Evolutionary conservation across 2,797 vertebrate genomes (phyloP), one percentile per base, ranked within the genome.

Genomic region (Babyrousa celebensis): DNA sequence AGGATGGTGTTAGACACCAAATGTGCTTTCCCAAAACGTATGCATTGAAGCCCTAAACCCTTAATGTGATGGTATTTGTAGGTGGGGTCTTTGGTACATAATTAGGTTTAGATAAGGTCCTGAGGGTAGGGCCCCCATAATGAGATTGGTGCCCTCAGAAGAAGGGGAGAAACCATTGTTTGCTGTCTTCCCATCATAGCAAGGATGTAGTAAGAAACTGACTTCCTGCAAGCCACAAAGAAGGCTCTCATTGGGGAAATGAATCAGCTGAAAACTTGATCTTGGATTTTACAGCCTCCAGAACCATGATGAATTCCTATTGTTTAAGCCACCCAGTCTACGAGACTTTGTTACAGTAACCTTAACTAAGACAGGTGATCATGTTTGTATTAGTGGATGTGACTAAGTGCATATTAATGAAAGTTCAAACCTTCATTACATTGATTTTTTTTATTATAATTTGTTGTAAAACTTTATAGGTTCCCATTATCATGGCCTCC

Each of bases 381-480:
- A 20, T 60, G 11, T 93, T 91, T 87, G 3, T 29, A 23, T n/a
- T 6, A 16, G 23, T 62, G 27, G n/a, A 56, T 25, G 7, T 63
- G 40, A 75, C 27, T 36, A 74, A 56, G 67, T 56, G 1, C 5
- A 3, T 20, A 12, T 14, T 32, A 29, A 10, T 11, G n/a, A 43
- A 71, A 82, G n/a, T 71, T 89, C 9, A 82, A 91, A 71, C 27
- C 25, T 62, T 82, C 15, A 48, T 27, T 48, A 77, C 65, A 62
- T 77, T 82, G 18, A 29, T 82, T 82, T 89, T 82, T 89, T 87
- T 78, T 67, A 70, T 79, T 75, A 62, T 12, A 62, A 21, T 70
- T 84, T 16, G 68, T 56, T 21, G 11, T 85, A 21, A 5, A 72
- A 17, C 20, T 54, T 67, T 27, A 21, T 67, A 62, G 3, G 71